Percentiles rank a stretch among this genome's conserved stretches.
These are phyloP conservation scores for Ypsolopha sequella DNA, from an alignment of 2,888 invertebrate genomes.

Conservation along the genomic window DNA sequence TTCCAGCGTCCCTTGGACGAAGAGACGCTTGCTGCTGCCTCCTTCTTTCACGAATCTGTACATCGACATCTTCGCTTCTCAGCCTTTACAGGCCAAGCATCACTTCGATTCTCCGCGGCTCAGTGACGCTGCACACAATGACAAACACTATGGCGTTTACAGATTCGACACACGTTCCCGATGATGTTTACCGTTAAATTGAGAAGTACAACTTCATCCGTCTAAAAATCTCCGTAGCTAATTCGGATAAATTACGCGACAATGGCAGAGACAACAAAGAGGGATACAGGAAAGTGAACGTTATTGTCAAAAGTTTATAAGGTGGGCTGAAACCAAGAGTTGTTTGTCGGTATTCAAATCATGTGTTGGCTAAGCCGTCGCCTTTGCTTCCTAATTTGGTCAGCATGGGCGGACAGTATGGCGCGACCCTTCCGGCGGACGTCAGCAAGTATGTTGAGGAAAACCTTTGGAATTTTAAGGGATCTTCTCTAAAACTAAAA, in stretches of 20 bases:
- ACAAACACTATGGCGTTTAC: conserved; percentile 27
- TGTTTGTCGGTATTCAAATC: conserved; percentile 18
- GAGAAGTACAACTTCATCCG: background rate
- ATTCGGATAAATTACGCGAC: conserved; percentile 1
- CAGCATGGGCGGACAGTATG: conserved; percentile 25
- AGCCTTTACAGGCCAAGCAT: conserved; percentile 48
- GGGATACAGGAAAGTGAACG: conserved; percentile 3
- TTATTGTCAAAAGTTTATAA: conserved; percentile 17
- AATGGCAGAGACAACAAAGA: background rate
- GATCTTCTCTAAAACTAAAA: background rate
- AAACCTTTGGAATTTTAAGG: background rate
- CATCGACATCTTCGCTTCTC: conserved; percentile 73
- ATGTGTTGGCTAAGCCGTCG: conserved; percentile 34
- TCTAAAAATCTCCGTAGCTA: conserved; percentile 1
- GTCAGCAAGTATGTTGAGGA: conserved; percentile 16
- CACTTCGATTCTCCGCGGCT: conserved; percentile 27
- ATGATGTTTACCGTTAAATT: conserved; percentile 3
- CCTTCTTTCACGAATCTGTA: conserved; percentile 84
- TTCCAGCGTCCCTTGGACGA: conserved; percentile 80
- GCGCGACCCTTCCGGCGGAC: conserved; percentile 45
- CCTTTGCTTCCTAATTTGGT: conserved; percentile 27
- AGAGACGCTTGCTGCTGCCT: conserved; percentile 74
- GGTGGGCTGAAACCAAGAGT: conserved; percentile 34
- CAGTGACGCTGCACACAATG: conserved; percentile 28
- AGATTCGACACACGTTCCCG: conserved; percentile 49